Evolutionary conservation across 2,113 vertebrate species (phyloP), one percentile per base, ranked within the genome.

Genomic region (Alethe diademata): DNA sequence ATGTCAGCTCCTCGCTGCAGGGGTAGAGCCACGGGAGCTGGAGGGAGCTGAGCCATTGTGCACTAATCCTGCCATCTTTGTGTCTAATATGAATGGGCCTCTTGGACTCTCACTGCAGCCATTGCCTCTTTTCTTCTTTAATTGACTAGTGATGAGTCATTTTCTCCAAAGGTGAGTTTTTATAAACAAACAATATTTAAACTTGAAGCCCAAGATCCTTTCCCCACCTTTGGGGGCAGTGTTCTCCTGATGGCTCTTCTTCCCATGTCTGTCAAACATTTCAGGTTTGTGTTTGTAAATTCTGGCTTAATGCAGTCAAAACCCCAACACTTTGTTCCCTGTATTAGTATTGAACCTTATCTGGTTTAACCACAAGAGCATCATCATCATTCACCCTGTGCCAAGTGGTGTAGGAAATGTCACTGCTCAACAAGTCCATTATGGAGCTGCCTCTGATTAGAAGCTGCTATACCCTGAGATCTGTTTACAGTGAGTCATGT

Each of bases 381-480:
- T 64, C 69, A 66, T 96, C 84, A 66, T 96, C 81, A 92, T 58
- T 96, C 84, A 94, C 5, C 8, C 2, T 29, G 72, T 82, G 90
- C 94, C 92, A 53, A 78, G 86, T 51, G 92, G 12, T 84, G 71
- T 78, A 82, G 97, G 94, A 95, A 87, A 76, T 76, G 90, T 94
- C 90, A 84, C 74, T 12, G 31, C 93, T 95, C 95, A 81, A 73
- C 90, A 85, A 82, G 95, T 95, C 96, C 95, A 94, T 96, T 95
- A 94, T 9, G 25, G 78, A 88, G 82, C 95, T 96, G 90, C 86
- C 83, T 90, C 78, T 79, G 92, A 94, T 96, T 90, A 93, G 91
- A 57, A 92, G 87, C 92, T 93, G 86, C 91, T 86, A 33, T n/a
- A 36, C 75, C 66, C 88, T 36, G 84, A 90, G 84, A 82, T 88